Conservation (phyloP, 2,113 vertebrate species). For the Plecturocebus donacophilus region DNA sequence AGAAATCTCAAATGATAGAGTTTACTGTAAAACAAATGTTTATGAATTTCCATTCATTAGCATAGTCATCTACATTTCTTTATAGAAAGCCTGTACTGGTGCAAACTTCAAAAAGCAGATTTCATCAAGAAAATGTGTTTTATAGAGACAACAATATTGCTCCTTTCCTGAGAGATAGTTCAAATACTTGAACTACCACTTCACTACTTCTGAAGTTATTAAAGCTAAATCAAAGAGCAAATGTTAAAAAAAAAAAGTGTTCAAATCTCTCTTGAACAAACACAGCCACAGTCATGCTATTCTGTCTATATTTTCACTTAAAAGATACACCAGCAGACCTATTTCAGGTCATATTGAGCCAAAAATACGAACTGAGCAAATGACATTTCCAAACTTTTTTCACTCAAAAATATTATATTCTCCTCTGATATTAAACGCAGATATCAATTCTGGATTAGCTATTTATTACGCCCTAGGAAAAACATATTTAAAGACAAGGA, state of each 20-base stretch:
- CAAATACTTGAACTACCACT: neutral
- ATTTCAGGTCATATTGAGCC: neutral
- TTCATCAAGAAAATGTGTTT: constrained; percentile 33
- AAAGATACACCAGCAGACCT: neutral
- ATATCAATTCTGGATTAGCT: neutral
- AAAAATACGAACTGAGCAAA: constrained; percentile 21
- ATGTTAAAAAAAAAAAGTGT: neutral
- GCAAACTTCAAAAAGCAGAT: neutral
- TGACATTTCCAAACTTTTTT: neutral
- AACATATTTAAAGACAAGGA: neutral
- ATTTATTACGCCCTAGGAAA: neutral
- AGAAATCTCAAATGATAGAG: neutral
- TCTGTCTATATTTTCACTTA: neutral
- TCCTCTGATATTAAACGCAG: neutral
- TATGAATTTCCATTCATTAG: neutral
- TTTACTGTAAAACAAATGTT: neutral
- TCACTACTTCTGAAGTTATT: neutral
- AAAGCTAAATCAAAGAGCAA: neutral
- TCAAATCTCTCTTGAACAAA: neutral
- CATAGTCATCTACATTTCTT: neutral
- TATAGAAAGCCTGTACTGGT: neutral
- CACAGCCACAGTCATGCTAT: neutral
- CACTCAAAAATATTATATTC: neutral
- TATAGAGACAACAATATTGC: neutral
- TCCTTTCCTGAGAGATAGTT: neutral